Percentiles rank a stretch among this genome's conserved stretches.
Evolutionary conservation across 2,113 vertebrate species (phyloP).

Genomic region (Spea bombifrons): DNA sequence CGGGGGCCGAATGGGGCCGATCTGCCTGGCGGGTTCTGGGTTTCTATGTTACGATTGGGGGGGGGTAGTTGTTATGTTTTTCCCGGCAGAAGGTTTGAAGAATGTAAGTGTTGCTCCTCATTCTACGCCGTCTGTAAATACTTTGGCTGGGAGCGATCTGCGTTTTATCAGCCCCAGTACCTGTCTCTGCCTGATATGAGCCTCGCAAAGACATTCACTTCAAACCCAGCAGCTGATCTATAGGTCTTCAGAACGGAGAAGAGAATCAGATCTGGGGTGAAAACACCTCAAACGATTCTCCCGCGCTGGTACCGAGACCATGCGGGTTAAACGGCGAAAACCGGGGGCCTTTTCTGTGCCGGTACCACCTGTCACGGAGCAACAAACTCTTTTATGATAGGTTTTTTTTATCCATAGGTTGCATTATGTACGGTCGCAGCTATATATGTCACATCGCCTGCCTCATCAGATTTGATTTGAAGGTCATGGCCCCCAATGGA

Average conservation of each 20-base stretch:
- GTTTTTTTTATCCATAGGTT: too few species aligned
- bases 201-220: constrained; percentile 66
- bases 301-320: not conserved
- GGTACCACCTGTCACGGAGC: not conserved
- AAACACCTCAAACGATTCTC: not conserved
- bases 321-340: not conserved
- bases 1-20: too few species aligned
- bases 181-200: constrained; percentile 71
- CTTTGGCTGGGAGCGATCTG: constrained; percentile 65
- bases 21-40: too few species aligned
- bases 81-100: constrained; percentile 15
- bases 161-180: constrained; percentile 70
- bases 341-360: not conserved
- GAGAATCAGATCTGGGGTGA: not conserved
- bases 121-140: constrained; percentile 63
- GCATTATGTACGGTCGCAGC: too few species aligned
- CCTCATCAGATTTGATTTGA: too few species aligned
- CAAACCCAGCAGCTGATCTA: constrained; percentile 59
- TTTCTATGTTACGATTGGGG: too few species aligned
- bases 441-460: too few species aligned
- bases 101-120: not conserved
- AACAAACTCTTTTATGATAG: too few species aligned
- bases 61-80: too few species aligned
- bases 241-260: not conserved
- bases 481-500: too few species aligned